These are phyloP conservation scores for Eurytoma californica DNA, from an alignment of 2,888 invertebrate genomes.

Conservation along the genomic window DNA sequence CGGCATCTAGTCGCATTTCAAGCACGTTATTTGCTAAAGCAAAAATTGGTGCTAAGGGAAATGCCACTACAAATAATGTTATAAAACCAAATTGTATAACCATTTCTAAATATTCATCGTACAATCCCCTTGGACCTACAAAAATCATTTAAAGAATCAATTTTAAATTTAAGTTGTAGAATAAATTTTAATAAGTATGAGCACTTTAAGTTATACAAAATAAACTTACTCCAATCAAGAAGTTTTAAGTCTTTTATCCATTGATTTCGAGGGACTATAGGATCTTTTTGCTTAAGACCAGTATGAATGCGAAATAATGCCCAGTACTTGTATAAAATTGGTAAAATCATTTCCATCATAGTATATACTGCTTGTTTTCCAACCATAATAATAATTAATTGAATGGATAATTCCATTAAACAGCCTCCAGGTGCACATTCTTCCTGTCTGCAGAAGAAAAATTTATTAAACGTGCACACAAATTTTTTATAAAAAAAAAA, in stretches of 20 bases:
- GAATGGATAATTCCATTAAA: conserved; percentile 89
- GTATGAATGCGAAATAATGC: conserved; percentile 71
- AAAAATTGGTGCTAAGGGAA: conserved; percentile 89
- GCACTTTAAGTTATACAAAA: neutral
- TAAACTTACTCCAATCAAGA: conserved; percentile 76
- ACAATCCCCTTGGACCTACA: conserved; percentile 81
- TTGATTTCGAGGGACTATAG: conserved; percentile 71
- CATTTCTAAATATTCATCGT: conserved; percentile 92
- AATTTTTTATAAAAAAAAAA: conserved; percentile 3
- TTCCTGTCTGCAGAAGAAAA: conserved; percentile 65
- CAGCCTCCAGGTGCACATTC: conserved; percentile 91
- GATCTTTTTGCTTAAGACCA: conserved; percentile 69
- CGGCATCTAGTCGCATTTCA: conserved; percentile 89
- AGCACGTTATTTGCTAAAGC: conserved; percentile 88
- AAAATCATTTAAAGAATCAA: conserved; percentile 24
- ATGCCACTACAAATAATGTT: conserved; percentile 90
- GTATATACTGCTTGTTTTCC: conserved; percentile 90
- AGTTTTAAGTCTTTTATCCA: conserved; percentile 82
- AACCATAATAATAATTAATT: conserved; percentile 89
- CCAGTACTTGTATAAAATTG: conserved; percentile 79
- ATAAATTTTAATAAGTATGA: neutral
- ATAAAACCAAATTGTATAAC: conserved; percentile 92
- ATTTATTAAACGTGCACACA: conserved; percentile 8
- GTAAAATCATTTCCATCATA: conserved; percentile 85
- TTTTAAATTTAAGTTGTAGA: conserved; percentile 6